Evolutionary conservation across 1,140 invertebrate genomes (phyloP), one percentile per base, ranked within the genome.

Genomic region (Diprion similis): DNA sequence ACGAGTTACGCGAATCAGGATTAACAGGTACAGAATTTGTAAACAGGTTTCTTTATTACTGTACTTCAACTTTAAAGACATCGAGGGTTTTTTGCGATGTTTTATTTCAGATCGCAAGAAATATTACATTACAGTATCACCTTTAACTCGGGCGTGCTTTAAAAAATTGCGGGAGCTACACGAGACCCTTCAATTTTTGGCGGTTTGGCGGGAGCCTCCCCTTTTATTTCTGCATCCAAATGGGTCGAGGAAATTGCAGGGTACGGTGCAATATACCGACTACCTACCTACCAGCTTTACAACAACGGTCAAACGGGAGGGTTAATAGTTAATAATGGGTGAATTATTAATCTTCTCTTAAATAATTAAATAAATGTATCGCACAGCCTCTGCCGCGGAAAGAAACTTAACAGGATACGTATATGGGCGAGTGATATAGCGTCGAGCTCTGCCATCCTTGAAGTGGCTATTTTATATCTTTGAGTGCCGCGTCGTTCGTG

Each of bases 271-370:
- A 68, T 68, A 68, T 68, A 17, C 37, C 24, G 24, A 37, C 24
- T 37, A 37, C 24, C 24, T 37, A 37, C 24, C 24, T 37, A 37
- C 24, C 24, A 37, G 24, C 24, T 37, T 37, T 37, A 37, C 24
- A 37, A 1, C 66, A 68, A 19, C 17, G 66, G 66, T 68, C 66
- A 68, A 68, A 59, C 18, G 66, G 66, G 18, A 19, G 66, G 66
- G 17, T 68, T 10, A 45, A 68, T 68, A 68, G 66, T 18, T 18
- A 68, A 68, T 68, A 19, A 19, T 6, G 4, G 10, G 18, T 68
- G 66, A 68, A 68, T 68, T 68, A 68, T 15, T 68, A 19, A 68
- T 59, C 11, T 15, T 17, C 8, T 59, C 51, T 13, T 59, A 9
- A 59, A 59, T 59, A 59, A 4, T 59, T 59, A 59, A 59, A 59